These are phyloP conservation scores for Abramis brama DNA, from an alignment of 2,113 vertebrate genomes.

Conservation along the genomic window DNA sequence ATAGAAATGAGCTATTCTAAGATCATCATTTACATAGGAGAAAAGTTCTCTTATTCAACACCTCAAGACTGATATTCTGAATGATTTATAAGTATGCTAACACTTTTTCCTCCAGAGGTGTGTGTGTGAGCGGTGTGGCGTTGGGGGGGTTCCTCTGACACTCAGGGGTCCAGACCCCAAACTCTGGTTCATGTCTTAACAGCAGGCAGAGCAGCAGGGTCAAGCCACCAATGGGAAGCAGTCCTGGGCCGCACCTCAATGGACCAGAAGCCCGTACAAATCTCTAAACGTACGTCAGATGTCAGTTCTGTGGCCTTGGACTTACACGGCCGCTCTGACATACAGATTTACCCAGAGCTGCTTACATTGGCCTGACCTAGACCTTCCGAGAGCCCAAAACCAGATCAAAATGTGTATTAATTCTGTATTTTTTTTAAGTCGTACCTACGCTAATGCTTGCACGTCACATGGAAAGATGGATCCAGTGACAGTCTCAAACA, in stretches of 20 bases:
- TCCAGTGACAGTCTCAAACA: conserved; percentile 13
- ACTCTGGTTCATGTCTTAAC: conserved; percentile 58
- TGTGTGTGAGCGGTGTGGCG: conserved; percentile 39
- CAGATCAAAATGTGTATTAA: conserved; percentile 9
- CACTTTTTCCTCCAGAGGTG: conserved; percentile 50
- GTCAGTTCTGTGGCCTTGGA: conserved; percentile 41
- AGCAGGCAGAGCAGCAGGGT: conserved; percentile 52
- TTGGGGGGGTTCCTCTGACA: conserved; percentile 40
- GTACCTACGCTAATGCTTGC: neutral
- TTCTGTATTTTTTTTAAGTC: neutral
- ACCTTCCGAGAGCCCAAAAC: neutral
- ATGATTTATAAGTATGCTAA: conserved; percentile 67
- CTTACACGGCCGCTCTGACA: conserved; percentile 3
- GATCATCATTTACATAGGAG: conserved; percentile 53
- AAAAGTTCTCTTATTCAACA: conserved; percentile 46
- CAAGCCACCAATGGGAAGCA: conserved; percentile 54
- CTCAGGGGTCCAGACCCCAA: conserved; percentile 57
- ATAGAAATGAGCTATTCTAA: neutral
- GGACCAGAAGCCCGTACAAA: conserved; percentile 23
- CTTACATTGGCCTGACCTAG: conserved; percentile 24
- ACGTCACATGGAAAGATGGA: neutral
- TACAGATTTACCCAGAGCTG: conserved; percentile 31
- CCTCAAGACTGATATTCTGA: conserved; percentile 55
- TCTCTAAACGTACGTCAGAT: conserved; percentile 29
- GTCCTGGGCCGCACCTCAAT: conserved; percentile 33